Conservation (phyloP, 2,113 vertebrate genomes). For the Prunella fulvescens region DNA sequence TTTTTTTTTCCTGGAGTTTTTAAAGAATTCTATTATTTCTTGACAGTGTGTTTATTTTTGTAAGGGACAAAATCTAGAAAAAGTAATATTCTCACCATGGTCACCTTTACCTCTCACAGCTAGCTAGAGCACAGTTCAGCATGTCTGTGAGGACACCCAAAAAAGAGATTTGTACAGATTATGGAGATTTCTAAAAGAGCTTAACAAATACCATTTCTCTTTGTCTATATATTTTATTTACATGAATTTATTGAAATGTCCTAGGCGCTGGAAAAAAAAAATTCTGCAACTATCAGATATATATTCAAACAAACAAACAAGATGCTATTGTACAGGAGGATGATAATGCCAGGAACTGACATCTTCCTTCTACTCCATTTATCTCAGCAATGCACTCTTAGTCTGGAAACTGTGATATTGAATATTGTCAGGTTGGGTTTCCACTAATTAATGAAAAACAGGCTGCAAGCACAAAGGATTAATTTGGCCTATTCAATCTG, state of each 20-base stretch:
- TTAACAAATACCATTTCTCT: neutral
- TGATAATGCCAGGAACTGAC: neutral
- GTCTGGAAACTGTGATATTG: constrained; percentile 49
- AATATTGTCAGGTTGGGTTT: constrained; percentile 45
- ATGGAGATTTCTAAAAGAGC: neutral
- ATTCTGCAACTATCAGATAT: neutral
- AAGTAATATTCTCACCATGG: neutral
- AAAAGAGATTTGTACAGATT: neutral
- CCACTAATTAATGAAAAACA: constrained; percentile 55
- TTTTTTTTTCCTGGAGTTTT: neutral
- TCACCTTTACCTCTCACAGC: neutral
- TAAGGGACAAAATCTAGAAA: neutral
- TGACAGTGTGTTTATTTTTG: neutral
- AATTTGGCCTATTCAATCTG: constrained; percentile 46
- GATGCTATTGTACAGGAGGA: neutral
- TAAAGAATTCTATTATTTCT: neutral
- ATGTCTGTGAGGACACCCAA: neutral
- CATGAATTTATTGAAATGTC: neutral
- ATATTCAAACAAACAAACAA: neutral
- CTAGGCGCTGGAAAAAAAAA: neutral
- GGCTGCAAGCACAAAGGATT: constrained; percentile 53
- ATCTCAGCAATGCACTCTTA: constrained; percentile 42
- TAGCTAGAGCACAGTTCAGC: neutral
- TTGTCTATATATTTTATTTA: neutral
- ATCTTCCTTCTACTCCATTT: constrained; percentile 42